phyloP scores from a whole-genome alignment of 2,888 invertebrate genomes.

The Apotomis capreana region DNA sequence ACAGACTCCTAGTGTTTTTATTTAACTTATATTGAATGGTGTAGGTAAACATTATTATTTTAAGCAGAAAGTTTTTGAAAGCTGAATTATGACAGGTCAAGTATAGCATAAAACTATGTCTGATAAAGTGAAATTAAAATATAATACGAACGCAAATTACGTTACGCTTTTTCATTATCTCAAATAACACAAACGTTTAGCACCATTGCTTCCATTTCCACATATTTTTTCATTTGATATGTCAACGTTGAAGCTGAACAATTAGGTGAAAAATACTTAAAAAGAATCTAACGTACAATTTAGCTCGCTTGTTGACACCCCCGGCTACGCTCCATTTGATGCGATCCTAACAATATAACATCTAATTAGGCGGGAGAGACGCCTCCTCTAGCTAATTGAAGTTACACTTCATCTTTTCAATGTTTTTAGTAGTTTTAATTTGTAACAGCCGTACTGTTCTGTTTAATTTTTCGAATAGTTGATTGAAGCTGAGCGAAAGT shows the following conservation, averaged over 20 bases:
- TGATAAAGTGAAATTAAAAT: background rate
- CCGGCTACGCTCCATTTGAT: constrained; percentile 31
- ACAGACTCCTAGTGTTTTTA: no score
- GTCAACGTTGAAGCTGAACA: constrained; percentile 10
- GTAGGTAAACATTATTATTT: no score
- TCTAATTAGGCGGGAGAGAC: constrained; percentile 34
- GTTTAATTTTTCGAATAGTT: background rate
- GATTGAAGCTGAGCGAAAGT: background rate
- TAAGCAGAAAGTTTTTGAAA: no score
- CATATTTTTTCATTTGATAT: constrained; percentile 20
- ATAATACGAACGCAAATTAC: background rate
- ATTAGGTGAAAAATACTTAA: constrained; percentile 19
- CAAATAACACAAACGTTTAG: constrained; percentile 5
- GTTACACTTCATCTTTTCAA: constrained; percentile 33
- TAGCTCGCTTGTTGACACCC: constrained; percentile 31
- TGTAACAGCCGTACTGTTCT: background rate
- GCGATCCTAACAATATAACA: constrained; percentile 29
- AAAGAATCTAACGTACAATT: constrained; percentile 33
- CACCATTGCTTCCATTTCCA: background rate
- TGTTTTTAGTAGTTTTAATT: constrained; percentile 22
- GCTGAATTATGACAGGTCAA: no score
- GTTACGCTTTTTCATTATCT: background rate
- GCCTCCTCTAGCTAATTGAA: constrained; percentile 42
- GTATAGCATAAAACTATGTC: background rate
- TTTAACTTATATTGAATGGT: no score